Evolutionary conservation across 2,113 vertebrate species (phyloP).

Genomic region (Lepus europaeus): DNA sequence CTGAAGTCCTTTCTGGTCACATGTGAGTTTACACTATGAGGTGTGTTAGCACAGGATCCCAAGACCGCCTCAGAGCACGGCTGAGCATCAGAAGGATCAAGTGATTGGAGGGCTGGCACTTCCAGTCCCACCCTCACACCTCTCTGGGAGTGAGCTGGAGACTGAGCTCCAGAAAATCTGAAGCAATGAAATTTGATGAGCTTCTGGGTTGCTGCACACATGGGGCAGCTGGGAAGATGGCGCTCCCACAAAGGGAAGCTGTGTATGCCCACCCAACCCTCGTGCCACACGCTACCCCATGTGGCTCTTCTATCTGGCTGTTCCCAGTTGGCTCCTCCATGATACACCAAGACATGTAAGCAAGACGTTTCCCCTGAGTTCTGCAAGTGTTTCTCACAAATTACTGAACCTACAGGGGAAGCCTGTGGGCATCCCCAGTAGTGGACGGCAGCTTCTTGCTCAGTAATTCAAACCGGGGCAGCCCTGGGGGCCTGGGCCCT

Average conservation of each 20-base stretch:
- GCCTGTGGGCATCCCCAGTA: rapidly evolving
- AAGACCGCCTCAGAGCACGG: not conserved
- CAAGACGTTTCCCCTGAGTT: not conserved
- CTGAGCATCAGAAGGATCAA: not conserved
- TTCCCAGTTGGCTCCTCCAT: not conserved
- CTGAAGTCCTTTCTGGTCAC: not conserved
- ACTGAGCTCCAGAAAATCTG: no score
- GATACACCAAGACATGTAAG: not conserved
- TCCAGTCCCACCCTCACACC: not conserved
- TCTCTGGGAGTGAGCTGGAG: not conserved
- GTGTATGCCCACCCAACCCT: rapidly evolving
- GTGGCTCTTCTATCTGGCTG: not conserved
- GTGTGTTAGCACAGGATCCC: no score
- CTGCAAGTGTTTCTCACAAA: not conserved
- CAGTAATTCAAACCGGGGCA: not conserved
- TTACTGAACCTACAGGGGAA: no score
- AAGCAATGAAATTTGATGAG: no score
- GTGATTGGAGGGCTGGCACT: not conserved
- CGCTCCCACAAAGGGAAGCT: no score
- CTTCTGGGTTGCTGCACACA: not conserved
- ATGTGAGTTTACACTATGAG: not conserved
- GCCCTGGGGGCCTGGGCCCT: not conserved
- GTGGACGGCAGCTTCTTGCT: not conserved
- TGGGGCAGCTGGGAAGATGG: not conserved
- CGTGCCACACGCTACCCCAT: no score